Percentiles rank a stretch among this genome's conserved stretches.
Conservation (phyloP, 2,113 vertebrate species). For the Xyliphius kryptos region DNA sequence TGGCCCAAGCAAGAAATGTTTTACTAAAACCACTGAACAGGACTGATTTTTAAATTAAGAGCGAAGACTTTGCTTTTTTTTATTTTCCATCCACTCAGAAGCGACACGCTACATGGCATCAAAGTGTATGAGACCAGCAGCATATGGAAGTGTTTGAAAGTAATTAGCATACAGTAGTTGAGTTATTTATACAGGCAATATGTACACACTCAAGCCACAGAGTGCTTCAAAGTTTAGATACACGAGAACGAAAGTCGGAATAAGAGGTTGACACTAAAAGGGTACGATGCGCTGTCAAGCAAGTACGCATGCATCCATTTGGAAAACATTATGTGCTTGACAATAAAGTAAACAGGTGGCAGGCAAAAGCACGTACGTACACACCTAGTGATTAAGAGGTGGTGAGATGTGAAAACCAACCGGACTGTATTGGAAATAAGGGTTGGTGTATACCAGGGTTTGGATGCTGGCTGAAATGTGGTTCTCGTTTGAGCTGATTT, state of each 20-base stretch:
- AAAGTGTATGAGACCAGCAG: constrained; percentile 32
- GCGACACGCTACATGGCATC: constrained; percentile 29
- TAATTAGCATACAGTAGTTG: constrained; percentile 60
- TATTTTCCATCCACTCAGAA: constrained; percentile 14
- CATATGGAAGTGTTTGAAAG: constrained; percentile 55
- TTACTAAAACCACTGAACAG: too few species aligned
- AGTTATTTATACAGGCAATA: constrained; percentile 54
- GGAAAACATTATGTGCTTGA: constrained; percentile 1
- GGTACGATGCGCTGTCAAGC: too few species aligned
- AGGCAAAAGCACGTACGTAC: not conserved
- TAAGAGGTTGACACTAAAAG: not conserved
- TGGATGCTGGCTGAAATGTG: too few species aligned
- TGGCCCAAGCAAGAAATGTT: too few species aligned
- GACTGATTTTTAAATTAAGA: too few species aligned
- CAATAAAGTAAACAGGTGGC: not conserved
- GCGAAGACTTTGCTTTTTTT: too few species aligned
- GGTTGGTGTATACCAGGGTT: too few species aligned
- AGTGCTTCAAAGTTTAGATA: constrained; percentile 6
- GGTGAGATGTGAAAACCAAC: not conserved
- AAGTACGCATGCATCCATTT: not conserved
- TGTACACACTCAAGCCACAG: constrained; percentile 51
- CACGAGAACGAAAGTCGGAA: not conserved
- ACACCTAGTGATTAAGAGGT: not conserved
- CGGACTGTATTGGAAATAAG: too few species aligned
- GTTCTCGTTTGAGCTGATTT: too few species aligned